Percentiles rank a stretch among this genome's conserved stretches.
Evolutionary conservation across 92 coral and sea anemone genomes (phyloP).

Genomic region (Ricordea florida): DNA sequence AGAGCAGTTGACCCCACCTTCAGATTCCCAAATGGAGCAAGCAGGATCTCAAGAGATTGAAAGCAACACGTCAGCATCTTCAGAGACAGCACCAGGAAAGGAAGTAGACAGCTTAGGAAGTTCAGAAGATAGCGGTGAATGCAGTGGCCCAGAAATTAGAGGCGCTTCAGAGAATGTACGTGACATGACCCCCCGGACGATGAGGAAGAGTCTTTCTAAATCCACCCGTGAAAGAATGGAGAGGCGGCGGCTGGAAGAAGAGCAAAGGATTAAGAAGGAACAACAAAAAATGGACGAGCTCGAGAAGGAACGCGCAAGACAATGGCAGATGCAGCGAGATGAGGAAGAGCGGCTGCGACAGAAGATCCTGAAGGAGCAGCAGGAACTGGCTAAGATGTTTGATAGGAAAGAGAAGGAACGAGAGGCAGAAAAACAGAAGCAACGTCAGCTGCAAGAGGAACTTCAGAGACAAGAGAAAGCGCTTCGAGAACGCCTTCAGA

Average conservation of each 20-base stretch:
- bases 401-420: conserved; percentile 90
- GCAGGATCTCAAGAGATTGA: background rate
- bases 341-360: conserved; percentile 73
- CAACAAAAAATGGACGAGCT: conserved; percentile 75
- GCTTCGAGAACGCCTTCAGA: conserved; percentile 70
- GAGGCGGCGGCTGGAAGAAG: conserved; percentile 83
- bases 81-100: conserved; percentile 3
- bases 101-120: conserved; percentile 58
- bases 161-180: background rate
- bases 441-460: conserved; percentile 82
- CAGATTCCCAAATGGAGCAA: conserved; percentile 11
- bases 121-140: conserved; percentile 69
- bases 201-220: conserved; percentile 94
- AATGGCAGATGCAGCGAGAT: conserved; percentile 59
- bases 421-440: conserved; percentile 84
- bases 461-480: conserved; percentile 79
- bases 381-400: conserved; percentile 83
- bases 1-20: conserved; percentile 1
- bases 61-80: background rate
- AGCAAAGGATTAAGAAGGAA: conserved; percentile 74
- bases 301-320: conserved; percentile 62
- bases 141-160: conserved; percentile 54
- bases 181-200: conserved; percentile 86
- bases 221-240: conserved; percentile 98
- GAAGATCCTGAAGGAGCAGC: conserved; percentile 87